These are phyloP conservation scores for Drosophila kurseongensis DNA, from an alignment of 1,140 invertebrate species.

Conservation along the genomic window DNA sequence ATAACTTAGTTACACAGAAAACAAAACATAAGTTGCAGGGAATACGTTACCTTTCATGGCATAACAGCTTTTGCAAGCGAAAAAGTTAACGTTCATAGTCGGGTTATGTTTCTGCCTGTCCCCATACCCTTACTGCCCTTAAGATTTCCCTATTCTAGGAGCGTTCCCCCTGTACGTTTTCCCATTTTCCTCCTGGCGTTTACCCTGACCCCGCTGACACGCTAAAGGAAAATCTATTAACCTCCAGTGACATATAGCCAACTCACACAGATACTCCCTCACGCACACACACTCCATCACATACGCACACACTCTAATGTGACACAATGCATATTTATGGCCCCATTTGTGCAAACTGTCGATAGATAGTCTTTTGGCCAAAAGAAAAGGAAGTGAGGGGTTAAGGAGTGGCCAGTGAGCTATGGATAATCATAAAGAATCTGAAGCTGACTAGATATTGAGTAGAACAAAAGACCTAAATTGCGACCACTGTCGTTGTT, in stretches of 20 bases:
- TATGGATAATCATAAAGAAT: slow-evolving; percentile 43
- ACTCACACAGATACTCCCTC: slow-evolving; percentile 22
- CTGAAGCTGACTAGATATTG: slow-evolving; percentile 19
- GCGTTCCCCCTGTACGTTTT: slow-evolving; percentile 10
- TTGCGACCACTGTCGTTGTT: neutral
- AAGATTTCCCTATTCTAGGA: neutral
- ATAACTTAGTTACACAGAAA: no score
- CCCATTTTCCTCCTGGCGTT: slow-evolving; percentile 14
- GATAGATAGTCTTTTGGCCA: slow-evolving; percentile 34
- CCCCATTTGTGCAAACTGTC: slow-evolving; percentile 59
- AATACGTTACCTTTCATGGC: neutral
- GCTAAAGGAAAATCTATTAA: slow-evolving; percentile 83
- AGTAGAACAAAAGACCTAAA: slow-evolving; percentile 9
- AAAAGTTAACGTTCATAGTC: slow-evolving; percentile 26
- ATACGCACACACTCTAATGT: slow-evolving; percentile 55
- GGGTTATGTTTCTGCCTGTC: slow-evolving; percentile 10
- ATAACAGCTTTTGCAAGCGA: neutral
- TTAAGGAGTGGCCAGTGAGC: slow-evolving; percentile 23
- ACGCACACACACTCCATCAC: slow-evolving; percentile 7
- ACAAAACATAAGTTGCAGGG: no score
- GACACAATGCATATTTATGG: slow-evolving; percentile 83
- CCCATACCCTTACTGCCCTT: slow-evolving; percentile 5
- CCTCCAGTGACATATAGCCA: slow-evolving; percentile 73
- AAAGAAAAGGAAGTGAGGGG: neutral
- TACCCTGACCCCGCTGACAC: slow-evolving; percentile 64